Base-by-base conservation (phyloP, 2,888 invertebrate genomes). In the Torymus tubicola region DNA sequence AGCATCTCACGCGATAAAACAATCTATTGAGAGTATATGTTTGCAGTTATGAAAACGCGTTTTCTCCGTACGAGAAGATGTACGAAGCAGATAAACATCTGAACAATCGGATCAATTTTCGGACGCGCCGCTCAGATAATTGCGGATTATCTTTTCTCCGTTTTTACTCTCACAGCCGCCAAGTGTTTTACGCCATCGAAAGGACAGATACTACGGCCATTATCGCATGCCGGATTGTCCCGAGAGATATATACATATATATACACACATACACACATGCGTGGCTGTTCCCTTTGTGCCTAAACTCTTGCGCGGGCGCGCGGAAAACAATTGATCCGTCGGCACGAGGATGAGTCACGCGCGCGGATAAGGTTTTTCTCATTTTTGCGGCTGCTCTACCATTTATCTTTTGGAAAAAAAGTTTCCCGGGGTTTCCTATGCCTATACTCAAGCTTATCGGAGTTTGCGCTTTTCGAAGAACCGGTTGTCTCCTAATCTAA, bases 311-410 rank as follows among this genome's bases (percentile, higher is more conserved):
- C 16, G 12, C 42, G 14, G 8, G 24, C 8, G 16, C 10, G 31
- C 55, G 69, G 69, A 73, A 80, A 70, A 79, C 73, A 73, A 55
- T 78, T 60, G 70, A 78, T 78, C 78, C 55, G n/a, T 24, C 12
- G 52, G 42, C 42, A 42, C 42, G 42, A 42, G 50, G 64, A 72
- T 72, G 68, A 79, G 57, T 73, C 73, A 69, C 61, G 16, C 8
- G n/a, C 13, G 24, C 57, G 57, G 73, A 68, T 68, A 67, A 68
- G 63, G 52, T 69, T 69, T 61, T 73, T 69, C 52, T 63, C 50
- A 12, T 73, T 78, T 79, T 68, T 79, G 68, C 58, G 61, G 3
- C 50, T 31, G 52, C 42, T 2, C 31, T 13, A 2, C 42, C 21
- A 1, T 50, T 50, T 50, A 16, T 13, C 8, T 53, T 31, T n/a